Evolutionary conservation across 2,113 vertebrate genomes (phyloP), one percentile per base, ranked within the genome.

Genomic region (Catharus minimus): DNA sequence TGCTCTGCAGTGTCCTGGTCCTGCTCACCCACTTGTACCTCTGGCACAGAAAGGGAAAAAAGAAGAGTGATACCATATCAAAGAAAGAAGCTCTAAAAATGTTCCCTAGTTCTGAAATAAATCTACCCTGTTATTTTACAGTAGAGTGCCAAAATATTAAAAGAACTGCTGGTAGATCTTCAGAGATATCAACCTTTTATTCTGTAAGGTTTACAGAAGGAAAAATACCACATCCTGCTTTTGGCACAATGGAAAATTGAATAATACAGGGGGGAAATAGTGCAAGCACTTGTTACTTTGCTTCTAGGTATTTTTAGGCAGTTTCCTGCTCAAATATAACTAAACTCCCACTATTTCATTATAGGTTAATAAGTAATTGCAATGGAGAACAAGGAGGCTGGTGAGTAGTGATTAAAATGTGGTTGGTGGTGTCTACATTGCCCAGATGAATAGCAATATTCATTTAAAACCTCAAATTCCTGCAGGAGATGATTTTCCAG

Each of bases 401-500:
- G 27, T 13, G 74, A 38, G 41, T 78, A 81, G 74, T 72, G 43
- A 62, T 41, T 69, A 65, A 89, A 91, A 68, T 72, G 52, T 78
- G 77, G 58, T 75, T 3, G 11, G 53, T 86, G 60, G 33, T 72
- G 73, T 56, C 90, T 94, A 33, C 21, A 41, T 50, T 13, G 6
- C 68, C 30, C 5, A 77, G 65, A 88, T 86, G 77, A 94, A 92
- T 82, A 89, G 9, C 47, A 86, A 58, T 94, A 86, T 83, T 86
- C 58, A 7, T 93, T 94, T 92, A 78, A 96, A 97, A 86, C 85
- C 33, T 36, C 32, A 88, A 2, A 77, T 82, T 86, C 39, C 61
- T 80, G 50, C 24, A 86, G 68, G 49, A 86, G 49, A 50, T 8
- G 7, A 56, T 82, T 74, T 74, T 64, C 53, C 36, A 27, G 38